Evolutionary conservation across 2,888 invertebrate species (phyloP).

Genomic region (Drosophila austrosaltans): DNA sequence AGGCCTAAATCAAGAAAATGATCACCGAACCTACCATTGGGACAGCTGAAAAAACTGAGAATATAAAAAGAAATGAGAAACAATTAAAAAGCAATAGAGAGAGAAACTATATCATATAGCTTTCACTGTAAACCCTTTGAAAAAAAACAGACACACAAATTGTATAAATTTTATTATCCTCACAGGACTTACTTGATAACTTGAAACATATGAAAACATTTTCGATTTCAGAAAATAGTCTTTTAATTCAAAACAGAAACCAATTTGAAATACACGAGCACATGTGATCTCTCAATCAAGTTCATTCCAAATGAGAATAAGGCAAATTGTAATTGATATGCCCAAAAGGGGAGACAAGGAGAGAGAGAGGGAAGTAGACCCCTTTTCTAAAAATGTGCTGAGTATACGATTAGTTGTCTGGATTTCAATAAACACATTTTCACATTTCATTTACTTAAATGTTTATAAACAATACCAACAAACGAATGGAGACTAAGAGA

Average conservation of each 20-base stretch:
- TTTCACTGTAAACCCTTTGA: no score
- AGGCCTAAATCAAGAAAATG: no score
- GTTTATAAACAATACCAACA: slow-evolving; percentile 61
- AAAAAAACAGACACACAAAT: no score
- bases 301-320: background rate
- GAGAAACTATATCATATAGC: no score
- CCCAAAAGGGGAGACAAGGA: background rate
- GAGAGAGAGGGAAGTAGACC: background rate
- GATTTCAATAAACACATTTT: slow-evolving; percentile 3
- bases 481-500: slow-evolving; percentile 2
- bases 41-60: no score
- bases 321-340: slow-evolving; percentile 11
- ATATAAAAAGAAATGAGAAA: no score
- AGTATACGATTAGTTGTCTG: slow-evolving; percentile 1
- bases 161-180: no score
- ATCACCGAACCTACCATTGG: no score
- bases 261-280: background rate
- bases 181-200: no score
- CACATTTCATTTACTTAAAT: slow-evolving; percentile 1
- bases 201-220: no score
- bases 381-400: slow-evolving; percentile 3
- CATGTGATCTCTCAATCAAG: slow-evolving; percentile 10
- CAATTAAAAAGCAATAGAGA: no score
- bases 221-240: background rate
- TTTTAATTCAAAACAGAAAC: slow-evolving; percentile 5